Base-by-base conservation (phyloP, 2,113 vertebrate genomes). In the Cyphomyrus plagiostoma region DNA sequence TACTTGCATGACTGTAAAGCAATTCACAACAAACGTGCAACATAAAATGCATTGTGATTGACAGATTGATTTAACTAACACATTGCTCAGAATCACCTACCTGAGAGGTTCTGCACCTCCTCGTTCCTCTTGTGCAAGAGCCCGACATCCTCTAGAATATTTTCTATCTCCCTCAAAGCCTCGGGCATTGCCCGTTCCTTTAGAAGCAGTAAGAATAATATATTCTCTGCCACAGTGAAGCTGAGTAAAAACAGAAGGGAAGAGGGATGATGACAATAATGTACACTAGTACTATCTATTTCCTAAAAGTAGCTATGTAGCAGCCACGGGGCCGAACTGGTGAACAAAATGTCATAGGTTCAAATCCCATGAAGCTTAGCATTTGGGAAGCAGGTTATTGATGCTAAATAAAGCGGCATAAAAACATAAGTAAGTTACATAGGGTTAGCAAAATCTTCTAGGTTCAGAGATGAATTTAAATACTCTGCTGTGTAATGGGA, bases 31-130 rank as follows among this genome's bases (percentile, higher is more conserved):
- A 48, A 48, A 48, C 6, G 48, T 48, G 48, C 48, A 48, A 48
- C 9, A 48, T 48, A 48, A 48, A 48, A 48, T 48, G 48, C 48
- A 48, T 48, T 48, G 48, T 10, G 48, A 48, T 10, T 48, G 48
- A 10, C 9, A 48, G 48, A 48, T 48, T 10, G 48, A 48, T 48
- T 48, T 48, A 48, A 48, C 48, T 48, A 48, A 48, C 48, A 48
- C 48, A 48, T 48, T 48, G 48, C 9, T 48, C 9, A 48, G 48
- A 84, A 23, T 39, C 42, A 35, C 89, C 9, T 30, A 99, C 98
- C 98, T 94, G 98, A 99, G 35, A 99, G 96, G 87, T 98, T 97
- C 91, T 98, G 97, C 70, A 96, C 96, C 91, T 97, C 96, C n/a
- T 99, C 98, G 0, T 97, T 95, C 92, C 97, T 96, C 93, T 98